phyloP scores from a whole-genome alignment of 2,888 invertebrate species.

The Seira musarum region DNA sequence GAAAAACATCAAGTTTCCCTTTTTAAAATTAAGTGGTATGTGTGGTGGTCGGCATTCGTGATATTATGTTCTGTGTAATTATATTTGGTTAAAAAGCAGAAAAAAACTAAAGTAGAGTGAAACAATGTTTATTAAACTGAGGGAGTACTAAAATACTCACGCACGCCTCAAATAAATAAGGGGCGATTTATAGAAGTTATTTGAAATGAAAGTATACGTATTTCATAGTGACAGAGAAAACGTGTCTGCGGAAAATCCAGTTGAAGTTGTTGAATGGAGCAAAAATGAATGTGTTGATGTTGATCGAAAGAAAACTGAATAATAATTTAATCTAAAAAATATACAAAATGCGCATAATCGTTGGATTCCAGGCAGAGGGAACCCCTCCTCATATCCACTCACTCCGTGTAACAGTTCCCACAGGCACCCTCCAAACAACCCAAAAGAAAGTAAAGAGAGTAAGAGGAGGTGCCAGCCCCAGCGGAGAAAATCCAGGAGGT shows the following conservation, averaged over 20 bases:
- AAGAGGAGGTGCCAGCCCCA: constrained; percentile 6
- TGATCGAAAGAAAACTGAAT: neutral
- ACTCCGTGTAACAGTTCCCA: constrained; percentile 46
- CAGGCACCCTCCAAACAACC: too few relatives aligned
- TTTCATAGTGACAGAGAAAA: neutral
- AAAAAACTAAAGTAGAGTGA: constrained; percentile 27
- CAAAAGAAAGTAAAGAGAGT: constrained; percentile 26
- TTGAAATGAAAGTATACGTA: neutral
- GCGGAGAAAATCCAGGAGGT: neutral
- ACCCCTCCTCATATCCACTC: constrained; percentile 46
- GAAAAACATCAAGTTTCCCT: neutral
- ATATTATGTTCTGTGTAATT: neutral
- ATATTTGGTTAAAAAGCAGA: constrained; percentile 16
- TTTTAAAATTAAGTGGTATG: neutral
- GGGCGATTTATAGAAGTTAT: neutral
- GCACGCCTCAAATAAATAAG: neutral
- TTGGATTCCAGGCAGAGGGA: constrained; percentile 68
- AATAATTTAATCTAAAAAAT: too few relatives aligned
- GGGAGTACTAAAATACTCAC: neutral
- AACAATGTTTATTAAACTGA: neutral
- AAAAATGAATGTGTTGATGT: neutral
- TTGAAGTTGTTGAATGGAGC: neutral
- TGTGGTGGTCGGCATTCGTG: neutral
- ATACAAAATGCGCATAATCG: constrained; percentile 69
- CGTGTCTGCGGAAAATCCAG: neutral